Conservation (phyloP, 2,797 vertebrate genomes). For the Melanotaenia trifasciata region DNA sequence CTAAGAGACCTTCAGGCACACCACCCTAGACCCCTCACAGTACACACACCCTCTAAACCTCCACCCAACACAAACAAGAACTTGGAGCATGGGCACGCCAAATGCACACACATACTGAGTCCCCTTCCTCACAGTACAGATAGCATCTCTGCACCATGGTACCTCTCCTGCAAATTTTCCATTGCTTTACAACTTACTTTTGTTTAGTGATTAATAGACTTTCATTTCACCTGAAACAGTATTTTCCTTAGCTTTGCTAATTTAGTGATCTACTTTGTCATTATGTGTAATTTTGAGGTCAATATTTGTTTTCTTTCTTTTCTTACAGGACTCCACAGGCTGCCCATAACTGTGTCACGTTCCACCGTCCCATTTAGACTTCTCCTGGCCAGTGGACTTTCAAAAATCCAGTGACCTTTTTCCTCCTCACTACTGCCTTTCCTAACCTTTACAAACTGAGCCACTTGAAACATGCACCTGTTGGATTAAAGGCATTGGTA, state of each 20-base stretch:
- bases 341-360: constrained; percentile 88
- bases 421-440: constrained; percentile 15
- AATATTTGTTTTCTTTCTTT: constrained; percentile 6
- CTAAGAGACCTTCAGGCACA: constrained; percentile 72
- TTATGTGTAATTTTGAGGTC: constrained; percentile 21
- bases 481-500: constrained; percentile 50
- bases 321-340: constrained; percentile 89
- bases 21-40: constrained; percentile 73
- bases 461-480: constrained; percentile 27
- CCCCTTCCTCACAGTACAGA: constrained; percentile 73
- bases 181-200: constrained; percentile 67
- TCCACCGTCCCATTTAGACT: constrained; percentile 82
- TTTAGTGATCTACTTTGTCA: constrained; percentile 44
- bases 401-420: constrained; percentile 83
- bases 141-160: constrained; percentile 73
- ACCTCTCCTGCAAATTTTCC: constrained; percentile 63
- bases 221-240: constrained; percentile 47
- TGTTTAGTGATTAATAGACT: constrained; percentile 74
- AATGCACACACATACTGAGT: constrained; percentile 59
- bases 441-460: constrained; percentile 27
- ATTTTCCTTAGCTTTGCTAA: constrained; percentile 37
- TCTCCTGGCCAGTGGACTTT: constrained; percentile 84
- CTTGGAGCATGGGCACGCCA: constrained; percentile 58
- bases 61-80: constrained; percentile 82
- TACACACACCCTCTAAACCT: constrained; percentile 72